phyloP scores from a whole-genome alignment of 2,797 vertebrate species.

The Cossypha niveicapilla region DNA sequence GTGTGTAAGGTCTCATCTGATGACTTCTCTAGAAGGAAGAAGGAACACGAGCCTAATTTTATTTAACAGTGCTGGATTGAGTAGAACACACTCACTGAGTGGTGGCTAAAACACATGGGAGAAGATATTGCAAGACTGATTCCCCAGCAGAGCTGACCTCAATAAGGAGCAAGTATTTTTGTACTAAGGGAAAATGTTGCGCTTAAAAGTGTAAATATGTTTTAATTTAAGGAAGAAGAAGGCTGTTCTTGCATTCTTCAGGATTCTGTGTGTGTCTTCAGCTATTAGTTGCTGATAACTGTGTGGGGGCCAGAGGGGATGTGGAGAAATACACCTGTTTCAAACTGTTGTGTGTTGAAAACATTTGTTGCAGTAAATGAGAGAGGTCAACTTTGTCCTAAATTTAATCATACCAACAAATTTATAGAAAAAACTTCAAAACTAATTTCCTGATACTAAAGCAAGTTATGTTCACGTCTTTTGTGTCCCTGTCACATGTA shows the following conservation, averaged over 20 bases:
- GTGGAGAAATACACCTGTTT: neutral
- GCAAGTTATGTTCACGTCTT: neutral
- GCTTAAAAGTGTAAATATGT: neutral
- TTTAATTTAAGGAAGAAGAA: neutral
- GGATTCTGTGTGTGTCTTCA: neutral
- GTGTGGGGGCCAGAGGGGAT: neutral
- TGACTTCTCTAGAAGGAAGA: neutral
- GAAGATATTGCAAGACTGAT: neutral
- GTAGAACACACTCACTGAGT: neutral
- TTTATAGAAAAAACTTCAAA: neutral
- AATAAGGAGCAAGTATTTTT: neutral
- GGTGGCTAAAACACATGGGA: neutral
- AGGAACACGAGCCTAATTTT: neutral
- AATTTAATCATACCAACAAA: neutral
- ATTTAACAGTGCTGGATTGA: neutral
- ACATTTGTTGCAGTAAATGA: neutral
- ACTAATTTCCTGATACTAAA: neutral
- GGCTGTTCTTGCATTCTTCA: neutral
- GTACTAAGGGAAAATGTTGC: neutral
- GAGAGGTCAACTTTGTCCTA: neutral
- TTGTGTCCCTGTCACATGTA: neutral
- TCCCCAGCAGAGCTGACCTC: neutral
- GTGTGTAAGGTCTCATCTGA: rapidly evolving
- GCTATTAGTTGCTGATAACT: neutral
- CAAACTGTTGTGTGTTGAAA: neutral